phyloP scores from a whole-genome alignment of 2,113 vertebrate species.

The Peromyscus maniculatus region DNA sequence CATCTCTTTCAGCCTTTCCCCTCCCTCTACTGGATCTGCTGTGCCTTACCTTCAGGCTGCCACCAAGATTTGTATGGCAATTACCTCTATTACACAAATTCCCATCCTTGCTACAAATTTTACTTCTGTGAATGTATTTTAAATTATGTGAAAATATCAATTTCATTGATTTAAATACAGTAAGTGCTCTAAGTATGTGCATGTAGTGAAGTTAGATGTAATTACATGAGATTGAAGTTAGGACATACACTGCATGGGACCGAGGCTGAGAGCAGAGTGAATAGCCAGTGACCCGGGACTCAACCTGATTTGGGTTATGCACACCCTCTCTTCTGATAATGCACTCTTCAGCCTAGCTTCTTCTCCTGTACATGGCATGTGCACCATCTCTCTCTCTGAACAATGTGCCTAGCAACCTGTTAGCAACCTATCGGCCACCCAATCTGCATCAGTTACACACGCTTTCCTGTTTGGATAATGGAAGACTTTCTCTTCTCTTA shows the following conservation, averaged over 20 bases:
- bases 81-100: not conserved
- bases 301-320: not conserved
- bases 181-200: constrained; percentile 24
- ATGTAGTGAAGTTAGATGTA: constrained; percentile 44
- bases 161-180: constrained; percentile 56
- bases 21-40: not conserved
- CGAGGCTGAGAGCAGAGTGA: not conserved
- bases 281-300: not conserved
- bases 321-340: not conserved
- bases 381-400: not conserved
- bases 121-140: not conserved
- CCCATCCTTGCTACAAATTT: not conserved
- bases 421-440: not conserved
- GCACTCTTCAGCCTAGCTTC: not conserved
- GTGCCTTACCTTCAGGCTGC: not conserved
- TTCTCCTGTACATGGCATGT: not conserved
- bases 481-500: not conserved
- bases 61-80: not conserved
- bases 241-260: not conserved
- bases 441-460: not conserved
- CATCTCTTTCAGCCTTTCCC: not conserved
- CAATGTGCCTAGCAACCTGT: not conserved
- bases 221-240: constrained; percentile 11
- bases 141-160: constrained; percentile 53
- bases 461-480: not conserved